Base-by-base conservation (phyloP, 2,113 vertebrate genomes). In the Aix galericulata region DNA sequence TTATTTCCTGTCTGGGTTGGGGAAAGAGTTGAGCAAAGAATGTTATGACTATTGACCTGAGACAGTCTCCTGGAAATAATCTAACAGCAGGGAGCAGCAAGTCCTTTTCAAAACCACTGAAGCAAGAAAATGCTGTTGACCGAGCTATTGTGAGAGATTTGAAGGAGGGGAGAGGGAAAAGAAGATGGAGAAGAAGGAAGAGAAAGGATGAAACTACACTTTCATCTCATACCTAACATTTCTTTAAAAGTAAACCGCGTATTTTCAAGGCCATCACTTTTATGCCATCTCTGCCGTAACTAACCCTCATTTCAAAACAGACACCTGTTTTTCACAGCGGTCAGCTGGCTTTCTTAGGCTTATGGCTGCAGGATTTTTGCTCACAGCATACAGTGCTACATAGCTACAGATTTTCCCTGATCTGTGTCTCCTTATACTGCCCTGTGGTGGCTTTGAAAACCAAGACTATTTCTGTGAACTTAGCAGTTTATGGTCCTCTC, bases 101-200 rank as follows among this genome's bases (percentile, higher is more conserved):
- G 95, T 94, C 87, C 94, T 92, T 98, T 97, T 96, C 82, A 96
- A 96, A 98, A 96, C 85, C 97, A 96, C 53, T 68, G 91, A 95
- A 98, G 96, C 97, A 97, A 89, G 83, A 97, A 98, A 97, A 91
- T 67, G 72, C 82, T 97, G 95, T 94, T 97, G 96, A 93, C 97
- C 96, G 92, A 95, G 25, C 91, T 96, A 93, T 82, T 96, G 92
- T 92, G 89, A 60, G 75, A 95, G 69, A 75, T 78, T 92, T 93
- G 93, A 94, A 76, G 48, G 88, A 83, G 32, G 17, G 21, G 48
- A 72, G 32, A 34, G 20, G 31, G 42, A 1, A 2, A 42, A 85
- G 74, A 55, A 29, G 53, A 17, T 29, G 27, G 89, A 76, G 38
- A 79, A 74, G 42, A 62, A 92, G 77, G 88, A 89, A 86, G 48